Evolutionary conservation across 2,113 vertebrate genomes (phyloP).

Genomic region (Apteryx mantelli): DNA sequence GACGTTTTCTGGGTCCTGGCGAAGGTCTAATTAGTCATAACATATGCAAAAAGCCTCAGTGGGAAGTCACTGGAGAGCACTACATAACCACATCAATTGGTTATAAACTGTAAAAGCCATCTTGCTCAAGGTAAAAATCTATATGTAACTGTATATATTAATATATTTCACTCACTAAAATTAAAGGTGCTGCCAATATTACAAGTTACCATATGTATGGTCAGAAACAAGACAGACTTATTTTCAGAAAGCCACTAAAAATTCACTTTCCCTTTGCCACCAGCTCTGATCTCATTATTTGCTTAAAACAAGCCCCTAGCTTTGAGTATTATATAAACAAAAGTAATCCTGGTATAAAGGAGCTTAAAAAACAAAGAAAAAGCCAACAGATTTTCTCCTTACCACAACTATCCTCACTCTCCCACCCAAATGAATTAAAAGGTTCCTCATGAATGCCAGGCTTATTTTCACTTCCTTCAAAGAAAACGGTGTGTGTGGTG

Average conservation of each 20-base stretch:
- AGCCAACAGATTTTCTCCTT: not conserved
- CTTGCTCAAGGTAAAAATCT: not conserved
- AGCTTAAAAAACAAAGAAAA: not conserved
- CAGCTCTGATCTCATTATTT: not conserved
- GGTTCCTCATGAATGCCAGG: not conserved
- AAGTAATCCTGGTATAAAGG: not conserved
- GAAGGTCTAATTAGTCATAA: constrained; percentile 79
- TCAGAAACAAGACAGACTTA: not conserved
- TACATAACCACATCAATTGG: not conserved
- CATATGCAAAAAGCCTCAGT: constrained; percentile 51
- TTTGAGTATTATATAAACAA: not conserved
- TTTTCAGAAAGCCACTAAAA: not conserved
- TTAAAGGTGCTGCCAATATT: not conserved
- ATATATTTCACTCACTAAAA: not conserved
- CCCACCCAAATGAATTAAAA: not conserved
- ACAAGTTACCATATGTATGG: not conserved
- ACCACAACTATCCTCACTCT: not conserved
- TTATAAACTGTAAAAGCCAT: not conserved
- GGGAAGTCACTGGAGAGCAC: not conserved
- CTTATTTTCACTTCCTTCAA: not conserved
- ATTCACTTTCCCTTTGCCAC: not conserved
- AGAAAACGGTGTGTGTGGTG: not conserved
- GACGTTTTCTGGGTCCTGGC: constrained; percentile 84
- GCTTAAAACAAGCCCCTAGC: not conserved
- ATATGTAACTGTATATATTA: not conserved